Percentiles rank a stretch among this genome's conserved stretches.
These are phyloP conservation scores for Lepilemur septentrionalis DNA, from an alignment of 2,797 vertebrate species.

Conservation along the genomic window DNA sequence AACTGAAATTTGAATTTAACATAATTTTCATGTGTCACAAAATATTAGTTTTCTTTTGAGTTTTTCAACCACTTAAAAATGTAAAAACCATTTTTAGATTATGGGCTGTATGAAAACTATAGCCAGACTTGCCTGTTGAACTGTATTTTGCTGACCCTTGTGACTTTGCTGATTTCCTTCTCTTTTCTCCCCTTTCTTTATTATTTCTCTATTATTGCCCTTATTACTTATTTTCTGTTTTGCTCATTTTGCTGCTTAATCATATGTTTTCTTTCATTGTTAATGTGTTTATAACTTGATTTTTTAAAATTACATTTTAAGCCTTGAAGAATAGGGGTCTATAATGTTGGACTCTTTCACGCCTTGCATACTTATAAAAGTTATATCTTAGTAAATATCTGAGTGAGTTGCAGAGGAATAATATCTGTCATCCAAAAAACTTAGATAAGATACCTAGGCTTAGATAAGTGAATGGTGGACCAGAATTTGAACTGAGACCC, in stretches of 20 bases:
- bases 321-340: neutral
- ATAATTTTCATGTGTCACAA: neutral
- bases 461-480: neutral
- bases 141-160: neutral
- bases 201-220: no score
- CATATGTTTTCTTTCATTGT: neutral
- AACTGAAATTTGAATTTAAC: neutral
- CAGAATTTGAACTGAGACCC: neutral
- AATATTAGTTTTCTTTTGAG: neutral
- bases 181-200: neutral
- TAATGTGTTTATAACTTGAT: neutral
- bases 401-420: neutral
- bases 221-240: neutral
- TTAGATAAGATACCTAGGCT: neutral
- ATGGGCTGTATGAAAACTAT: neutral
- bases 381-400: neutral
- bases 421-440: neutral
- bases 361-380: neutral
- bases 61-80: neutral
- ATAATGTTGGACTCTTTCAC: neutral
- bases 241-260: neutral
- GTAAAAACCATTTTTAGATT: neutral
- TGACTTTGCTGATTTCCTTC: neutral
- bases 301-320: slow-evolving; percentile 18
- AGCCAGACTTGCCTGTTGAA: neutral